Evolutionary conservation across 2,113 vertebrate genomes (phyloP), one percentile per base, ranked within the genome.

Genomic region (Pagrus major): DNA sequence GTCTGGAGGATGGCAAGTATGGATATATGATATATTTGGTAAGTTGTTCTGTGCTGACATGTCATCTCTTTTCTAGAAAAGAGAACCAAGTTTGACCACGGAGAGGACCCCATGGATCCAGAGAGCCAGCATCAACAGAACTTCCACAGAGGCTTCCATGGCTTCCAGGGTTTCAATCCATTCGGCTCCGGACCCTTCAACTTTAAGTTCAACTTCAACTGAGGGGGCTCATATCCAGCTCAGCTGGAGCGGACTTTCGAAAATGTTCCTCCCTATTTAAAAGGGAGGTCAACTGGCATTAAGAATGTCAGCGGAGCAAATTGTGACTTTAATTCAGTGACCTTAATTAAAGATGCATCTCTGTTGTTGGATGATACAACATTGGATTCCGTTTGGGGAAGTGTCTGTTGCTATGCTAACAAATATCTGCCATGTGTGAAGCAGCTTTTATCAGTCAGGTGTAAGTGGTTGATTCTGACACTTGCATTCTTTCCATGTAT

Each of bases 151-250:
- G 96, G 95, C 65, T 97, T 96, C 96, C 96, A 97, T 37, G 95
- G 94, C 0, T 98, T 96, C 94, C 97, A 98, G 86, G 98, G 97
- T 29, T 99, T 98, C 86, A 98, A 99, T 71, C 98, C 98, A 2
- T 99, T 99, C 6, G 96, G 97, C 73, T 99, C 98, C 0, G 98
- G 98, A 93, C 96, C 97, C 2, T 99, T 99, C 86, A 95, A 96
- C 91, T 99, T 99, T 89, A 99, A 99, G 89, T 99, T 99, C 79
- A 95, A 96, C 92, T 97, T 96, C 93, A 98, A 98, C 94, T 99
- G 96, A 97, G 55, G n/a, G 25, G 7, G 14, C 51, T 71, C 39
- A 1, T 18, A 39, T 71, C 59, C 51, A 52, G 80, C 75, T 39
- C 29, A 37, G 63, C 59, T 76, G 84, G 55, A 87, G 39, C 9